phyloP scores from a whole-genome alignment of 2,797 vertebrate genomes.

The Manis crassicaudata region DNA sequence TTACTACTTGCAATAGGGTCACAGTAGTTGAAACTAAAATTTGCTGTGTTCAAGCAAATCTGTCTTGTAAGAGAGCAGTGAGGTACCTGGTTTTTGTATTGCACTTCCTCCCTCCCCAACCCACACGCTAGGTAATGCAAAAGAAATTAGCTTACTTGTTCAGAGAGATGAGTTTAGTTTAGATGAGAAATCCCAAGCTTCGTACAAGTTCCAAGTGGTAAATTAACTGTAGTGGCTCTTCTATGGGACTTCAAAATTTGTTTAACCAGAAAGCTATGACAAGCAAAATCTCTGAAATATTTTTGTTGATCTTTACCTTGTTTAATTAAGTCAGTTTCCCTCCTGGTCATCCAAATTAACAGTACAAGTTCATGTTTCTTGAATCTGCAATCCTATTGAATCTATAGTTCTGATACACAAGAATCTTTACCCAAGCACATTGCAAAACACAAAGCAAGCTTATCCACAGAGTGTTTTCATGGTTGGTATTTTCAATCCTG shows the following conservation, averaged over 20 bases:
- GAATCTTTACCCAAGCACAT: not conserved
- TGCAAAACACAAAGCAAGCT: slow-evolving; percentile 30
- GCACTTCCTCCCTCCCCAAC: not conserved
- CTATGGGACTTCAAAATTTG: slow-evolving; percentile 18
- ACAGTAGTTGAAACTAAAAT: slow-evolving; percentile 12
- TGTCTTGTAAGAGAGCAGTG: not conserved
- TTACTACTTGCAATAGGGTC: slow-evolving; percentile 28
- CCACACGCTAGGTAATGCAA: not conserved
- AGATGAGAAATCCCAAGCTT: slow-evolving; percentile 20
- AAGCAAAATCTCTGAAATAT: not conserved
- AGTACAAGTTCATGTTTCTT: slow-evolving; percentile 3
- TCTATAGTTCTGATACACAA: slow-evolving; percentile 2
- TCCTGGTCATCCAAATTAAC: slow-evolving; percentile 17
- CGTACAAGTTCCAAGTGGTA: not conserved
- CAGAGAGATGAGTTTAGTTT: slow-evolving; percentile 12
- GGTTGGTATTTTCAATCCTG: slow-evolving; percentile 47
- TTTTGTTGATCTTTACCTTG: slow-evolving; percentile 13
- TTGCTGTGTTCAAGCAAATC: slow-evolving; percentile 41
- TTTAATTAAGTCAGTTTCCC: slow-evolving; percentile 48
- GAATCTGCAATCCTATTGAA: not conserved
- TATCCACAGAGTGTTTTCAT: slow-evolving; percentile 19
- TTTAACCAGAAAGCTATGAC: slow-evolving; percentile 26
- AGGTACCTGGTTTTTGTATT: not conserved
- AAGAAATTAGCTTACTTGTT: slow-evolving; percentile 36
- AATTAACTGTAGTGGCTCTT: slow-evolving; percentile 24